Conservation (phyloP, 53 echinoderm and acorn worm species). For the Mesocentrotus franciscanus region DNA sequence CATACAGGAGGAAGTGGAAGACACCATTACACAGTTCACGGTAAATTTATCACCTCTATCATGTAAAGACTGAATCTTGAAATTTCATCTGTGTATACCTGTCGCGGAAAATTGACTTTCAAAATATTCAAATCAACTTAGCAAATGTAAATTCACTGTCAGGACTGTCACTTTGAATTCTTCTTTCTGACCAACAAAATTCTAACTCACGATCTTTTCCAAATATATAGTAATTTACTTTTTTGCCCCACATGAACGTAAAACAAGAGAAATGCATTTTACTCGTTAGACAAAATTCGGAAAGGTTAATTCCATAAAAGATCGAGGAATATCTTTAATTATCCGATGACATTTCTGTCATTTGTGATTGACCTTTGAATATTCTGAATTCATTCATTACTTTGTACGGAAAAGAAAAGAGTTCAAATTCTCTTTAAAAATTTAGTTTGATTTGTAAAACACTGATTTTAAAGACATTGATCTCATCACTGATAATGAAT, state of each 20-base stretch:
- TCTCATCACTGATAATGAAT: background rate
- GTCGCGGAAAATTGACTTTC: background rate
- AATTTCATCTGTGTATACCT: background rate
- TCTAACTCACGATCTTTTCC: no score
- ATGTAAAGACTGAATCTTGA: background rate
- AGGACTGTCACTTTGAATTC: background rate
- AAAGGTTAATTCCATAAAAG: no score
- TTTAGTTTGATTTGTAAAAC: background rate
- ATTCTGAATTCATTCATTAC: no score
- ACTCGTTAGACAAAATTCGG: no score
- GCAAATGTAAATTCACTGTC: background rate
- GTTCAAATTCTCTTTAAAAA: background rate
- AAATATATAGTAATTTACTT: no score
- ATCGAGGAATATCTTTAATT: no score
- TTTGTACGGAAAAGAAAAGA: no score
- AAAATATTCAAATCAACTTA: background rate
- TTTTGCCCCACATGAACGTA: no score
- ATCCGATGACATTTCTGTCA: no score
- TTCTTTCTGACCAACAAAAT: no score
- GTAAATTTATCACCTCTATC: background rate
- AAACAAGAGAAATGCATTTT: no score
- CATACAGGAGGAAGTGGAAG: conserved; percentile 44
- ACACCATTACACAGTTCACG: conserved; percentile 49
- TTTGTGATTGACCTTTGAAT: no score
- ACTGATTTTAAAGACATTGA: background rate